Evolutionary conservation across 1,140 invertebrate species (phyloP).

Genomic region (Drosophila mayri): DNA sequence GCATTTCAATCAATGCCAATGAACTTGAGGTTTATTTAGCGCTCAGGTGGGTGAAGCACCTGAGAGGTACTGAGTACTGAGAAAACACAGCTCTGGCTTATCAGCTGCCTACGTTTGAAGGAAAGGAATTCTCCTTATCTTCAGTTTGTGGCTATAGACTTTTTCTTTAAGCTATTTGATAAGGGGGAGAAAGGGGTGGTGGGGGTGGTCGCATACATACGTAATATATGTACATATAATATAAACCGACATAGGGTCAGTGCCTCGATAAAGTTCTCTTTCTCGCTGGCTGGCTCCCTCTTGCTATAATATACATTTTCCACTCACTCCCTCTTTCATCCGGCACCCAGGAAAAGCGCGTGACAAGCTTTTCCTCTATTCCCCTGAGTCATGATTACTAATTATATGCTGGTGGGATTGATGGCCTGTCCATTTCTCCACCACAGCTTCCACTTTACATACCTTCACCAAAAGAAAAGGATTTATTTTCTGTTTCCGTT

Average conservation of each 20-base stretch:
- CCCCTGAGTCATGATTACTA: constrained; percentile 44
- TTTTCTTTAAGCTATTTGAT: constrained; percentile 53
- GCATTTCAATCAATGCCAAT: constrained; percentile 74
- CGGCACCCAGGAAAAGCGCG: too few species aligned
- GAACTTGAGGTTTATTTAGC: constrained; percentile 72
- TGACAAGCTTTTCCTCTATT: constrained; percentile 6
- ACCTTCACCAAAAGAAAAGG: not conserved
- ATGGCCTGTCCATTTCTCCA: constrained; percentile 9
- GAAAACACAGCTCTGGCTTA: constrained; percentile 32
- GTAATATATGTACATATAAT: constrained; percentile 25
- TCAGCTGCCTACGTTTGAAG: constrained; percentile 12
- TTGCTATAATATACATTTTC: not conserved
- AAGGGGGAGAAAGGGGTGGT: not conserved
- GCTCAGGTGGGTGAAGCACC: constrained; percentile 36
- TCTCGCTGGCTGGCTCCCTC: not conserved
- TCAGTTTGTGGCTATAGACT: constrained; percentile 26
- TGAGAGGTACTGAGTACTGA: constrained; percentile 14
- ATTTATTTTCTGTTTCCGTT: not conserved
- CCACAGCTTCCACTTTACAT: not conserved
- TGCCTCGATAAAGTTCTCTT: constrained; percentile 58
- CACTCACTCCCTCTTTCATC: not conserved
- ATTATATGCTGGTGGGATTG: constrained; percentile 36
- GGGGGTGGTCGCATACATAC: constrained; percentile 6
- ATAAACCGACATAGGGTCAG: constrained; percentile 49
- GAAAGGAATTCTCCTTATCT: constrained; percentile 49